phyloP scores from a whole-genome alignment of 2,888 invertebrate genomes.

The Hypsopygia costalis region DNA sequence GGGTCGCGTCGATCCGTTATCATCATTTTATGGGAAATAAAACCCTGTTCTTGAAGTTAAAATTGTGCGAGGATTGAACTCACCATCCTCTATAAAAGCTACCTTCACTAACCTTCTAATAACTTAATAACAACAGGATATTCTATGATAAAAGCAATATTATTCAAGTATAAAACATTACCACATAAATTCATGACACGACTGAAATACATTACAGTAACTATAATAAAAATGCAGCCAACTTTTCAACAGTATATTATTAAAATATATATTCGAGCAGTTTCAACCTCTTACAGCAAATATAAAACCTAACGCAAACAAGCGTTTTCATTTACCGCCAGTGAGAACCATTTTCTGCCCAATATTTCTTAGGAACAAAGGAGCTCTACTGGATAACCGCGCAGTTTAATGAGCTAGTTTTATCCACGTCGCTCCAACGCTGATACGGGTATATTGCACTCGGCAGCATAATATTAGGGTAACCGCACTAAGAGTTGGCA shows the following conservation, averaged over 20 bases:
- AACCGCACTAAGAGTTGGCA: conserved; percentile 36
- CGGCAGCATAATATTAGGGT: conserved; percentile 21
- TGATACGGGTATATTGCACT: conserved; percentile 33
- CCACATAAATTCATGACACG: too few relatives aligned
- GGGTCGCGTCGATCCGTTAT: too few relatives aligned
- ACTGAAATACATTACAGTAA: not conserved
- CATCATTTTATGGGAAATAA: too few relatives aligned
- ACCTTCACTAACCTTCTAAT: too few relatives aligned
- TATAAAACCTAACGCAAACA: conserved; percentile 13
- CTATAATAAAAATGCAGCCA: not conserved
- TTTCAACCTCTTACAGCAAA: conserved; percentile 1
- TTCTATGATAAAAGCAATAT: too few relatives aligned
- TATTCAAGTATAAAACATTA: too few relatives aligned
- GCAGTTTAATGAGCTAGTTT: conserved; percentile 54
- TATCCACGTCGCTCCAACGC: conserved; percentile 39
- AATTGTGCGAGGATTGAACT: too few relatives aligned
- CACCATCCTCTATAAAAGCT: too few relatives aligned
- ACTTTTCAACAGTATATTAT: not conserved
- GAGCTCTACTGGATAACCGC: conserved; percentile 38
- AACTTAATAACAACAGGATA: too few relatives aligned
- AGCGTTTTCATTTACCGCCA: conserved; percentile 13
- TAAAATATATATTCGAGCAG: not conserved
- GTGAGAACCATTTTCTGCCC: conserved; percentile 24
- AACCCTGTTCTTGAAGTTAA: too few relatives aligned
- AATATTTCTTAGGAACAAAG: conserved; percentile 40